Base-by-base conservation (phyloP, 53 echinoderm and acorn worm genomes). In the Patiria pectinifera region DNA sequence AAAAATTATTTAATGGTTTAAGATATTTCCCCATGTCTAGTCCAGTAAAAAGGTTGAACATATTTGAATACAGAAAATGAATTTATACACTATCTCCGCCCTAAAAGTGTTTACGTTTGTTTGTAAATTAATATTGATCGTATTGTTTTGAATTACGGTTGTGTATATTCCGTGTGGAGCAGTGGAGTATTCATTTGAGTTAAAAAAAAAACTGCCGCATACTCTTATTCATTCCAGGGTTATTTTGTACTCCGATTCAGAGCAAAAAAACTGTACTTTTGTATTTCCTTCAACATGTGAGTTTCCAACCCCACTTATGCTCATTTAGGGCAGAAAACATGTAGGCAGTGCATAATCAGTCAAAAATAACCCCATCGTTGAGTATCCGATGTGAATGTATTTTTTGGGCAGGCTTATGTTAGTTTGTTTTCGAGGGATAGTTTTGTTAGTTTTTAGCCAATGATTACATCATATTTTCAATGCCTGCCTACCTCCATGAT, bases 111-210 rank as follows among this genome's bases (percentile, higher is more conserved):
- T 84, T 26, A 44, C 62, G 23, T 66, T 45, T 13, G 45, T 46
- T 12, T 15, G 9, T 45, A 15, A 45, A 11, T 43, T 79, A 46
- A 43, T 79, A 45, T 79, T 79, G 26, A 45, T 84, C 18, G 2
- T 63, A 62, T 26, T 62, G 59, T 62, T 84, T 66, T 2, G 12
- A 59, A 82, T 86, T 86, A 71, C 49, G 44, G 86, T 72, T 16
- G 22, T 76, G 87, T 77, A 84, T 84, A 87, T 87, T 87, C 87
- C 87, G 76, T 78, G 59, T 87, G 87, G 61, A 87, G 87, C 87
- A 87, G 87, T 77, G 72, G 75, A 61, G 74, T 85, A 19, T 85
- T 43, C 5, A 53, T 71, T 63, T 2, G 85, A 71, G 72, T 72
- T 75, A 23, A 12, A 35, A 23, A 12, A 35, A 0, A 66, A 78